A percentile compares a stretch with the other conserved stretches of the same genome.
Evolutionary conservation across 2,888 invertebrate genomes (phyloP).

Genomic region (Ophraella communa): DNA sequence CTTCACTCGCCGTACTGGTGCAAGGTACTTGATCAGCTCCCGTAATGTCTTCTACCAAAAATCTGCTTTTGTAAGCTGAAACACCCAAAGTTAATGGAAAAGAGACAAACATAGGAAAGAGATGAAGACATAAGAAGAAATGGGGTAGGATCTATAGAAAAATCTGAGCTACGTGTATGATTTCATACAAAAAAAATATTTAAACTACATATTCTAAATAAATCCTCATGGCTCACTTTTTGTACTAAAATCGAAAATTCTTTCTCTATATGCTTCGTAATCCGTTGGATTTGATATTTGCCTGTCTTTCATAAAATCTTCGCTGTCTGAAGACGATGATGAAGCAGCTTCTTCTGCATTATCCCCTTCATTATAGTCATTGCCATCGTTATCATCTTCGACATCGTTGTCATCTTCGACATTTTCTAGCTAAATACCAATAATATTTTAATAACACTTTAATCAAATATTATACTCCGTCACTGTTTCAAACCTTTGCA

Average conservation of each 20-base stretch:
- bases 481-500: constrained; percentile 7
- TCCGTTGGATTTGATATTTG: constrained; percentile 39
- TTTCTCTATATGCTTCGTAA: constrained; percentile 48
- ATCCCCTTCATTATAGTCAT: neutral
- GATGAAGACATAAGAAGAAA: too few species aligned
- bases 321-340: constrained; percentile 21
- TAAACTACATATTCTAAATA: too few species aligned
- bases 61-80: constrained; percentile 17
- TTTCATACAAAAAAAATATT: too few species aligned
- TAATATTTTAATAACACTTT: too few species aligned
- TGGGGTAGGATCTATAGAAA: too few species aligned
- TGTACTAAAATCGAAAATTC: constrained; percentile 53
- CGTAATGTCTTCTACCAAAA: constrained; percentile 13
- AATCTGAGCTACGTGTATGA: too few species aligned
- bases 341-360: constrained; percentile 6
- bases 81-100: neutral
- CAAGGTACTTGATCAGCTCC: neutral
- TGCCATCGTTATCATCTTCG: constrained; percentile 6
- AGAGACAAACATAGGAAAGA: neutral
- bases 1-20: neutral
- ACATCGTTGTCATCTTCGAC: constrained; percentile 27
- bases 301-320: constrained; percentile 50
- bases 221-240: constrained; percentile 28
- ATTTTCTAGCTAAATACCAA: constrained; percentile 3
- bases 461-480: too few species aligned